Conservation (phyloP, 2,888 invertebrate genomes). For the Thysanoteuthis rhombus region DNA sequence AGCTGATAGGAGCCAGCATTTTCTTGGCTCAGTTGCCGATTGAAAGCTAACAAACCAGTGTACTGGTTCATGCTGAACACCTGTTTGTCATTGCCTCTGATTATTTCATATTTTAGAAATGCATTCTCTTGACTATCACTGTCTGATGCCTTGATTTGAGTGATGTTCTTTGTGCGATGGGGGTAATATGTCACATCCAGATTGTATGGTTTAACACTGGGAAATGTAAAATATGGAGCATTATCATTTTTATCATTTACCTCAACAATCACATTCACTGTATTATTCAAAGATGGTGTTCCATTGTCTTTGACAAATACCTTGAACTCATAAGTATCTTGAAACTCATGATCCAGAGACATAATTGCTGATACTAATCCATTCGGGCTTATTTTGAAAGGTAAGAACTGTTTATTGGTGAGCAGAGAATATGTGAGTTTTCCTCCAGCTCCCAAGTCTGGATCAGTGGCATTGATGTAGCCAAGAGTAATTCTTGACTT, state of each 20-base stretch:
- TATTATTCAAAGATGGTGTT: neutral
- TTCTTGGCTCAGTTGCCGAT: neutral
- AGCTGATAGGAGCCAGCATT: neutral
- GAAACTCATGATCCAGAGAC: neutral
- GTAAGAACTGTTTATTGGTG: neutral
- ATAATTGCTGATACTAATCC: neutral
- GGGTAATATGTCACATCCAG: conserved; percentile 12
- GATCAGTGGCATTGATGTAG: neutral
- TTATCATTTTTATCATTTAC: neutral
- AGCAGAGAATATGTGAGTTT: neutral
- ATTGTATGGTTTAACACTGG: neutral
- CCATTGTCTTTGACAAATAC: neutral
- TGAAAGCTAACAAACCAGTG: neutral
- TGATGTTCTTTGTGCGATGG: neutral
- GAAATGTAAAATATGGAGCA: conserved; percentile 12
- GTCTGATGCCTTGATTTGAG: neutral
- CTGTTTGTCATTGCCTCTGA: neutral
- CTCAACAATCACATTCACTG: neutral
- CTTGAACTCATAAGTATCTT: neutral
- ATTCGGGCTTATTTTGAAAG: neutral
- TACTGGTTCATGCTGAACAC: neutral
- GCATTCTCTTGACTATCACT: conserved; percentile 12
- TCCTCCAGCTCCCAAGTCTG: conserved; percentile 12
- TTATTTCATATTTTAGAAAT: neutral
- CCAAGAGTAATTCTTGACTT: neutral